Percentiles rank a stretch among this genome's conserved stretches.
Conservation (phyloP, 1,140 invertebrate species). For the Epicauta chinensis region DNA sequence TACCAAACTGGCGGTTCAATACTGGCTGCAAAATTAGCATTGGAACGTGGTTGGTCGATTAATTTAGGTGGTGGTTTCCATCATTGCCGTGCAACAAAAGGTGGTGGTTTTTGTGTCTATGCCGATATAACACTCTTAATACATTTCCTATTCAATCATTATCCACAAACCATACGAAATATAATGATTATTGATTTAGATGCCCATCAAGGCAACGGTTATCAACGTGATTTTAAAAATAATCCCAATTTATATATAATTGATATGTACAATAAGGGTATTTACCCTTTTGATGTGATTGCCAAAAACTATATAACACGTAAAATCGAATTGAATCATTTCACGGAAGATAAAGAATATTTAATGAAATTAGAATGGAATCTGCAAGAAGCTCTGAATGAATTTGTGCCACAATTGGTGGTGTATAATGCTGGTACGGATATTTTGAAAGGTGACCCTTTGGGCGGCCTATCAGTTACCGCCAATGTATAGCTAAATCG, state of each 20-base stretch:
- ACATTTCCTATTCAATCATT: constrained; percentile 56
- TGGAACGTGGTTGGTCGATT: constrained; percentile 78
- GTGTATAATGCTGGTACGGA: constrained; percentile 89
- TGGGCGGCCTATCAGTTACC: constrained; percentile 64
- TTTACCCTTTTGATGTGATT: constrained; percentile 71
- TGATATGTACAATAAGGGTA: constrained; percentile 77
- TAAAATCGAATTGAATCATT: constrained; percentile 60
- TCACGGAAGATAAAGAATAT: constrained; percentile 66
- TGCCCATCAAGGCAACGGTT: constrained; percentile 86
- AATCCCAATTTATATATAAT: constrained; percentile 73
- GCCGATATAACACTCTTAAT: constrained; percentile 80
- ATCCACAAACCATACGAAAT: constrained; percentile 50
- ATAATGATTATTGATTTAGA: constrained; percentile 86
- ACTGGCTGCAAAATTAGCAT: constrained; percentile 69
- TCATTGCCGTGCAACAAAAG: constrained; percentile 65
- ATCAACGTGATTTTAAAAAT: constrained; percentile 71
- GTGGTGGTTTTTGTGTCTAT: constrained; percentile 84
- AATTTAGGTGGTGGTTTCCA: constrained; percentile 89
- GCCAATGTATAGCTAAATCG: constrained; percentile 57
- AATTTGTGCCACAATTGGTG: constrained; percentile 74
- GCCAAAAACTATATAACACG: constrained; percentile 71
- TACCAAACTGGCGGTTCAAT: constrained; percentile 79
- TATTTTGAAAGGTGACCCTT: constrained; percentile 67
- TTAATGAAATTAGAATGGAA: constrained; percentile 58
- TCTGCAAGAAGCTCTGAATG: constrained; percentile 58